These are phyloP conservation scores for Myotis brandtii DNA, from an alignment of 2,113 vertebrate species.

Conservation along the genomic window DNA sequence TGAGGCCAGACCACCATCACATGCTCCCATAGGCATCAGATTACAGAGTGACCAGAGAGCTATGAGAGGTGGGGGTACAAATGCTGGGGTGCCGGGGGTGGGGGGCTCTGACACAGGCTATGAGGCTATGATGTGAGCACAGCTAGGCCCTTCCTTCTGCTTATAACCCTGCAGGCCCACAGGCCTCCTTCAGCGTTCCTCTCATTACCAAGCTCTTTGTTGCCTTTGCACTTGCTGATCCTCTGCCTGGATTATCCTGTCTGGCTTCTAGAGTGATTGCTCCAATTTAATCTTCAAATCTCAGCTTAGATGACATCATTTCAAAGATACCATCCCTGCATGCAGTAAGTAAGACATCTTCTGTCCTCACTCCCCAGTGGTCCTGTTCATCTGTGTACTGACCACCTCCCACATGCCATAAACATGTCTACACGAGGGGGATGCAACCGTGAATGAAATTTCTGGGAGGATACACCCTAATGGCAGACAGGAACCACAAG, in stretches of 20 bases:
- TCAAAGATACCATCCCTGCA: background rate
- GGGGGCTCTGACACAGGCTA: background rate
- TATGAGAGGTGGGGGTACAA: background rate
- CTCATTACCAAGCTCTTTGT: background rate
- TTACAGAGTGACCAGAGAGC: background rate
- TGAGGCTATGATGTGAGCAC: background rate
- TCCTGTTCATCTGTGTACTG: background rate
- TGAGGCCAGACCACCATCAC: background rate
- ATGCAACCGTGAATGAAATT: background rate
- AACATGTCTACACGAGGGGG: background rate
- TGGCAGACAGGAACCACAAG: background rate
- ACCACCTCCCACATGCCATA: background rate
- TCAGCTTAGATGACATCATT: conserved; percentile 36
- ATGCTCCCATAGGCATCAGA: background rate
- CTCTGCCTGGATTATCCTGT: background rate
- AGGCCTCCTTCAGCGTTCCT: background rate
- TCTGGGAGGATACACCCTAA: background rate
- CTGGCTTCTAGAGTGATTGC: background rate
- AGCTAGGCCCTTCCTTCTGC: background rate
- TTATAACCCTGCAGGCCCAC: background rate
- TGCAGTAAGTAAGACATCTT: background rate
- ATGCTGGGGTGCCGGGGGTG: background rate
- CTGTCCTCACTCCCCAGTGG: background rate
- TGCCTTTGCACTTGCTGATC: background rate
- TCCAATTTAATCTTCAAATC: conserved; percentile 34